A percentile compares a stretch with the other conserved stretches of the same genome.
Evolutionary conservation across 2,888 invertebrate species (phyloP).

Genomic region (Gnatocerus cornutus): DNA sequence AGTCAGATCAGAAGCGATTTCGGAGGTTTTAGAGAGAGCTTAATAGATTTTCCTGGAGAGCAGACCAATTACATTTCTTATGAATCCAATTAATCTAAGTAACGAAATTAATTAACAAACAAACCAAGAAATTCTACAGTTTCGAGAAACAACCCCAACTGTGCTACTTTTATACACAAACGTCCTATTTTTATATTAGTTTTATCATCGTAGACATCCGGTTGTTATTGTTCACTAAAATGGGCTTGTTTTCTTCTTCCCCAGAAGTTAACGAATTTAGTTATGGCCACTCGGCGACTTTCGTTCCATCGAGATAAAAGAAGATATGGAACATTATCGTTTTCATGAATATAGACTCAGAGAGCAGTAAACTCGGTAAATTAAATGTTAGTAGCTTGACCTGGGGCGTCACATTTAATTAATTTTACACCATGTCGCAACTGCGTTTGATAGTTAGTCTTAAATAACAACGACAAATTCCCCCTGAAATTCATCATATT

Average conservation of each 20-base stretch:
- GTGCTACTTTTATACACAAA: slow-evolving; percentile 20
- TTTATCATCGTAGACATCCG: slow-evolving; percentile 15
- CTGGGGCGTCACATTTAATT: neutral
- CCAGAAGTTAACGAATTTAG: slow-evolving; percentile 14
- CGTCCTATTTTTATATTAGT: slow-evolving; percentile 21
- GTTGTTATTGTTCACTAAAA: slow-evolving; percentile 12
- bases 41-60: slow-evolving; percentile 29
- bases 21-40: slow-evolving; percentile 5
- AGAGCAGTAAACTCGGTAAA: neutral
- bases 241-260: slow-evolving; percentile 12
- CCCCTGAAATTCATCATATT: too few species aligned
- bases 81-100: slow-evolving; percentile 19
- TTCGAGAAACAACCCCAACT: slow-evolving; percentile 19
- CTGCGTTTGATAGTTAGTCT: neutral
- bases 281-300: slow-evolving; percentile 17
- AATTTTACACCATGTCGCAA: neutral
- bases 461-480: too few species aligned
- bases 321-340: slow-evolving; percentile 6
- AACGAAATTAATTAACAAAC: slow-evolving; percentile 18
- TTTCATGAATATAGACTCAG: slow-evolving; percentile 14
- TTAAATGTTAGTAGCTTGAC: slow-evolving; percentile 1
- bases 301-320: slow-evolving; percentile 4
- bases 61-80: slow-evolving; percentile 26
- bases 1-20: slow-evolving; percentile 28
- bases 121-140: neutral